A percentile compares a stretch with the other conserved stretches of the same genome.
Conservation (phyloP, 2,113 vertebrate genomes). For the Centrocercus urophasianus region DNA sequence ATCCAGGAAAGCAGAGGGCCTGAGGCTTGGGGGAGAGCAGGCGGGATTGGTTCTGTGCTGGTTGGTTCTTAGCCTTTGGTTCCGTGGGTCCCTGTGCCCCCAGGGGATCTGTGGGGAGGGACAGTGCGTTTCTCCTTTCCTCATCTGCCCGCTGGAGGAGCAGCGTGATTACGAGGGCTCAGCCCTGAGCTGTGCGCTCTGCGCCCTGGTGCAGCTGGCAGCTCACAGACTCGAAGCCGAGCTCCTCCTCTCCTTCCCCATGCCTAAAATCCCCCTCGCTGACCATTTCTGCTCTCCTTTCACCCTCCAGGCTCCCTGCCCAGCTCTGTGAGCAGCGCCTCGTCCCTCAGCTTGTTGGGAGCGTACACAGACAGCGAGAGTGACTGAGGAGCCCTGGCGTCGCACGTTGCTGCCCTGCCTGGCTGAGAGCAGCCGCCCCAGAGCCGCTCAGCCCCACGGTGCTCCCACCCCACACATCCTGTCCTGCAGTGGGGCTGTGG, state of each 20-base stretch:
- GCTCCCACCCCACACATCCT: too few species aligned
- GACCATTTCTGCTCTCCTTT: neutral
- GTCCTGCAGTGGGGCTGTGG: too few species aligned
- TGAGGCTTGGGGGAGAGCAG: accelerated
- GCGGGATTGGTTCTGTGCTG: neutral
- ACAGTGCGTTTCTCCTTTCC: neutral
- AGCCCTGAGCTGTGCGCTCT: neutral
- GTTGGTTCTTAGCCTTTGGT: neutral
- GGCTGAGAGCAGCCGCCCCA: neutral
- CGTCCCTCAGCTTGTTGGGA: conserved; percentile 78
- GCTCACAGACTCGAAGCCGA: neutral
- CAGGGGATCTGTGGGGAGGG: neutral
- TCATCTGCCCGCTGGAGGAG: neutral
- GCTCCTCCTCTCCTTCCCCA: neutral
- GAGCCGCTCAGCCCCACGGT: too few species aligned
- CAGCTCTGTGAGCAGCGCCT: neutral
- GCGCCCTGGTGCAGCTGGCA: too few species aligned
- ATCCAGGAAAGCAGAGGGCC: neutral
- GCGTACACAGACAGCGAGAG: conserved; percentile 75
- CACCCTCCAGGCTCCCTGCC: neutral
- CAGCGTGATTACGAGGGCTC: neutral
- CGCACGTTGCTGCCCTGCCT: neutral
- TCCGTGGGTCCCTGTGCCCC: neutral
- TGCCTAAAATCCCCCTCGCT: neutral
- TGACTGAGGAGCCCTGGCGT: neutral